Evolutionary conservation across 2,113 vertebrate genomes (phyloP).

Genomic region (Pheucticus melanocephalus): DNA sequence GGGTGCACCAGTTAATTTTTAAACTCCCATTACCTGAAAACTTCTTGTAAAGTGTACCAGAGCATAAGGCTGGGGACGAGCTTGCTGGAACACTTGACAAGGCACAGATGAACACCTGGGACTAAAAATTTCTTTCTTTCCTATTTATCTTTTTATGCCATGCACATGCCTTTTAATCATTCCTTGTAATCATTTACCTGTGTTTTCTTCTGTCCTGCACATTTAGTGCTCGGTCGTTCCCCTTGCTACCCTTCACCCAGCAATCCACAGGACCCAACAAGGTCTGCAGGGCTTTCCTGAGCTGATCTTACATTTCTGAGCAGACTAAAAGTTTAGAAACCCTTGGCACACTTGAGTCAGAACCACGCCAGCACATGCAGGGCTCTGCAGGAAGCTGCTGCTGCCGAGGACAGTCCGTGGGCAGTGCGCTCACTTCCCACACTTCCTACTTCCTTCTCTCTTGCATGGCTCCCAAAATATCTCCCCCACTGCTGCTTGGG

Average conservation of each 20-base stretch:
- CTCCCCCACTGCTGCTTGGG: background rate
- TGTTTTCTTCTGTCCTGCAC: background rate
- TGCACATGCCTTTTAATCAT: background rate
- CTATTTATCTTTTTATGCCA: background rate
- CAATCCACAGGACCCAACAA: rapidly evolving
- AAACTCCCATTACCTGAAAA: conserved; percentile 30
- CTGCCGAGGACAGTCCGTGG: rapidly evolving
- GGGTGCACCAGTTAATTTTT: conserved; percentile 54
- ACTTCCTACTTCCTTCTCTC: background rate
- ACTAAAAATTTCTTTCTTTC: background rate
- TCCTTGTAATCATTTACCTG: background rate
- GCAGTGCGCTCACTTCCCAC: background rate
- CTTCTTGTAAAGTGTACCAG: background rate
- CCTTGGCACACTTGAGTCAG: too few species aligned
- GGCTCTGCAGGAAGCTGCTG: background rate
- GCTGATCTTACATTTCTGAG: background rate
- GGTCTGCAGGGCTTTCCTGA: background rate
- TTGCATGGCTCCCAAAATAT: background rate
- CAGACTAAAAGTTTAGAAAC: background rate
- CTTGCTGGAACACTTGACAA: background rate
- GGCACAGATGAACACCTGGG: background rate
- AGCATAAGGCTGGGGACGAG: background rate
- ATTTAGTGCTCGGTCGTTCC: background rate
- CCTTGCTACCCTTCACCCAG: rapidly evolving
- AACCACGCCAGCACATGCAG: rapidly evolving